Percentiles rank a stretch among this genome's conserved stretches.
These are phyloP conservation scores for Cremastobaeus sp. DNA, from an alignment of 2,888 invertebrate species.

Conservation along the genomic window DNA sequence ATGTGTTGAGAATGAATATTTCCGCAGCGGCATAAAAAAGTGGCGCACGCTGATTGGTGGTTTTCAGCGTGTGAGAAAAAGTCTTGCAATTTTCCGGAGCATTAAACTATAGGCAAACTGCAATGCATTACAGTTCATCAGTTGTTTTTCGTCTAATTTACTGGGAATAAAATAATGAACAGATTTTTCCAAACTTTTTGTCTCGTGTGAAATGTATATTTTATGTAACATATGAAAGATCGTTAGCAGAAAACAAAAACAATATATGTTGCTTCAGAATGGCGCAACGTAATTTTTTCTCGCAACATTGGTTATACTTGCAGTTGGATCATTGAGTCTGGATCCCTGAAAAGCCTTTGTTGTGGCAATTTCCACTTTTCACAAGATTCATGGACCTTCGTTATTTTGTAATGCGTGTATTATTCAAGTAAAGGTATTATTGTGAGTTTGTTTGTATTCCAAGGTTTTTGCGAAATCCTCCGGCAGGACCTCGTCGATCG, in stretches of 20 bases:
- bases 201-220: too few species aligned
- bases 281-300: conserved; percentile 12
- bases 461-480: conserved; percentile 41
- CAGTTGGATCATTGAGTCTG: conserved; percentile 24
- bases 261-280: conserved; percentile 16
- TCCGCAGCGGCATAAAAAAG: too few species aligned
- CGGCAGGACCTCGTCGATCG: conserved; percentile 23
- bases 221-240: neutral
- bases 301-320: conserved; percentile 40
- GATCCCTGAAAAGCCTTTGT: conserved; percentile 44
- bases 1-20: too few species aligned
- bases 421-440: conserved; percentile 27
- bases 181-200: too few species aligned
- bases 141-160: too few species aligned
- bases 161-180: too few species aligned
- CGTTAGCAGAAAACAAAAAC: conserved; percentile 6
- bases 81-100: too few species aligned
- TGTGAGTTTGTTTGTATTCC: conserved; percentile 11
- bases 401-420: conserved; percentile 47
- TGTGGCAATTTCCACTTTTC: conserved; percentile 46
- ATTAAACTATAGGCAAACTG: too few species aligned
- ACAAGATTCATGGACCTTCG: conserved; percentile 41
- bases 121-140: too few species aligned
- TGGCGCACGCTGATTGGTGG: too few species aligned
- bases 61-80: too few species aligned